A percentile compares a stretch with the other conserved stretches of the same genome.
Conservation (phyloP, 1,140 invertebrate genomes). For the Colletes gigas region DNA sequence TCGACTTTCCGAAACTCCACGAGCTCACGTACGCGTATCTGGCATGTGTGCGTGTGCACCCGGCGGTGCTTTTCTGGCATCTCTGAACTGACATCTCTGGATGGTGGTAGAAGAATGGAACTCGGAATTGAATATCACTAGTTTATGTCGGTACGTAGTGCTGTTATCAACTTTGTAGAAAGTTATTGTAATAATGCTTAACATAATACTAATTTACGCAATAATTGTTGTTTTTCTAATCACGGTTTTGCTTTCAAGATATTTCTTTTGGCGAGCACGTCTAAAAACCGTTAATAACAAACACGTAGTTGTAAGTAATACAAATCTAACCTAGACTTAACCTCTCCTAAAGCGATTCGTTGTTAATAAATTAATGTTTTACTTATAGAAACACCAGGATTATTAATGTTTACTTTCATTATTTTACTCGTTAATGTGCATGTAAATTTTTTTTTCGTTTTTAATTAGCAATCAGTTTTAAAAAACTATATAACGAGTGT, state of each 20-base stretch:
- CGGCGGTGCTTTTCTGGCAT: no score
- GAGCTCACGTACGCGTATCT: background rate
- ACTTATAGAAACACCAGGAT: background rate
- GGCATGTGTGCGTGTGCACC: no score
- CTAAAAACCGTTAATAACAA: slow-evolving; percentile 63
- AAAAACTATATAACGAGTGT: background rate
- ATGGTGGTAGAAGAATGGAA: no score
- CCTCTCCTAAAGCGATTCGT: background rate
- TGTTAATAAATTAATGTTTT: background rate
- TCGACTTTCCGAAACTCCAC: no score
- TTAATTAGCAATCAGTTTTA: background rate
- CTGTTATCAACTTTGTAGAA: background rate
- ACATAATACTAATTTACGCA: slow-evolving; percentile 10
- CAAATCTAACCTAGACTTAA: slow-evolving; percentile 12
- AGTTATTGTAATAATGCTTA: slow-evolving; percentile 46
- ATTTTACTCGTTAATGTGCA: background rate
- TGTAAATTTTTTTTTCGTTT: background rate
- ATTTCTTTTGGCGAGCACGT: slow-evolving; percentile 40
- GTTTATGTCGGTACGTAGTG: background rate
- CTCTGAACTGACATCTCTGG: no score
- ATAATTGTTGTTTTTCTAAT: slow-evolving; percentile 48
- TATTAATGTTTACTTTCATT: background rate
- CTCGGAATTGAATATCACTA: no score
- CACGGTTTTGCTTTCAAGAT: slow-evolving; percentile 44
- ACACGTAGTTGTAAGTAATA: slow-evolving; percentile 70